Percentiles rank a stretch among this genome's conserved stretches.
These are phyloP conservation scores for Venturia canescens DNA, from an alignment of 1,140 invertebrate genomes.

Conservation along the genomic window DNA sequence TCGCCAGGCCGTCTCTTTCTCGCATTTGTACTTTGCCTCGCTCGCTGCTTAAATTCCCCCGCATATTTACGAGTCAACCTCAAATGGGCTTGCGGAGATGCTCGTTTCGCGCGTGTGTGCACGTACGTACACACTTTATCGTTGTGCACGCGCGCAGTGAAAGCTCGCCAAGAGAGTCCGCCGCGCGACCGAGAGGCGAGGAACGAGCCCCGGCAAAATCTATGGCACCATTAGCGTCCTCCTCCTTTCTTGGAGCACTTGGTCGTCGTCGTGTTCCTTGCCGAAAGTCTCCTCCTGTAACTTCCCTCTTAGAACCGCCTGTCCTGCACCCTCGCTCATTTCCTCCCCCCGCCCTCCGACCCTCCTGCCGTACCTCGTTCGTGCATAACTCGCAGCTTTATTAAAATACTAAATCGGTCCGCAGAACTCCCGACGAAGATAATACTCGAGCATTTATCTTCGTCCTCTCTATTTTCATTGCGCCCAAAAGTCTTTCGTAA, in stretches of 20 bases:
- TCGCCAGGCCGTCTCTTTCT: constrained; percentile 38
- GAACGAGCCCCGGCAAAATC: constrained; percentile 49
- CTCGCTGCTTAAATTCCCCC: too few species aligned
- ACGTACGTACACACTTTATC: background rate
- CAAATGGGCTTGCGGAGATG: background rate
- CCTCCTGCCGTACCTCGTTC: background rate
- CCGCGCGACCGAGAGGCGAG: background rate
- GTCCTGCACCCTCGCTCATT: background rate
- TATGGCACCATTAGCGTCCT: constrained; percentile 57
- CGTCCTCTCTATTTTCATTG: constrained; percentile 17
- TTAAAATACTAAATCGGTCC: constrained; percentile 60
- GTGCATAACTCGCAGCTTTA: constrained; percentile 55
- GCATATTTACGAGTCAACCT: constrained; percentile 21
- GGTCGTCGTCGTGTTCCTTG: background rate
- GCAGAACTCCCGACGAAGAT: constrained; percentile 19
- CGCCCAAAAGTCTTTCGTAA: too few species aligned
- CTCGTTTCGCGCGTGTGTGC: background rate
- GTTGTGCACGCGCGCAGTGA: background rate
- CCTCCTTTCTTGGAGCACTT: constrained; percentile 28
- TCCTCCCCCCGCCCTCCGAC: background rate
- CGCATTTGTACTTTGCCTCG: constrained; percentile 23
- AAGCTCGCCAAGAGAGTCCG: constrained; percentile 49
- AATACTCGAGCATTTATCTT: background rate
- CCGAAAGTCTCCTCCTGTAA: constrained; percentile 18
- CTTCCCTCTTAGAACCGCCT: background rate